Conservation (phyloP, 2,797 vertebrate species). For the Tragelaphus oryx region DNA sequence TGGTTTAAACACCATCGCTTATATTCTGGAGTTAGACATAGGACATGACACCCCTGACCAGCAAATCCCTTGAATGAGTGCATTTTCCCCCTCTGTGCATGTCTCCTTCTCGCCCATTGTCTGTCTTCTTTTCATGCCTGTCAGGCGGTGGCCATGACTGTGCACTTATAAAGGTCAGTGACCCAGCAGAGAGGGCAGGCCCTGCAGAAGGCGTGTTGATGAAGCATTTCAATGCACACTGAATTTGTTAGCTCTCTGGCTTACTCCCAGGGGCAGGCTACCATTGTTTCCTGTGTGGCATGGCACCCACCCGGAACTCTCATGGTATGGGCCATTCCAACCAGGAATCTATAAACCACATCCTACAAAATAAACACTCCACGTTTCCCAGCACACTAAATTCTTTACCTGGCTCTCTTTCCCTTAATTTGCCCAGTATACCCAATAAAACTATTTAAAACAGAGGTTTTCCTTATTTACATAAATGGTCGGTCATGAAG, state of each 20-base stretch:
- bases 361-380: slow-evolving; percentile 31
- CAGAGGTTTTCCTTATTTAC: neutral
- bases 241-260: slow-evolving; percentile 62
- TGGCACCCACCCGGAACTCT: slow-evolving; percentile 65
- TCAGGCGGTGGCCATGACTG: slow-evolving; percentile 67
- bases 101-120: slow-evolving; percentile 65
- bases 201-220: slow-evolving; percentile 41
- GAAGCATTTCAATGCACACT: slow-evolving; percentile 53
- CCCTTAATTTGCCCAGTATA: neutral
- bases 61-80: slow-evolving; percentile 67
- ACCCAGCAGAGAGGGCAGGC: slow-evolving; percentile 71
- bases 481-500: neutral
- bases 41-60: slow-evolving; percentile 52
- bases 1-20: neutral
- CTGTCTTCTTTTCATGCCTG: slow-evolving; percentile 69
- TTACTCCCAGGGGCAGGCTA: slow-evolving; percentile 53
- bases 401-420: slow-evolving; percentile 21
- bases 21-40: slow-evolving; percentile 23
- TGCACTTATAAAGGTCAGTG: slow-evolving; percentile 70
- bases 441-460: neutral
- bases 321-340: slow-evolving; percentile 31
- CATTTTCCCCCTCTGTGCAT: slow-evolving; percentile 41
- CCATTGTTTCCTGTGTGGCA: slow-evolving; percentile 56
- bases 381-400: neutral
- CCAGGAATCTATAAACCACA: slow-evolving; percentile 38